Percentiles rank a stretch among this genome's conserved stretches.
phyloP scores from a whole-genome alignment of 2,888 invertebrate genomes.

The Synergus japonicus region DNA sequence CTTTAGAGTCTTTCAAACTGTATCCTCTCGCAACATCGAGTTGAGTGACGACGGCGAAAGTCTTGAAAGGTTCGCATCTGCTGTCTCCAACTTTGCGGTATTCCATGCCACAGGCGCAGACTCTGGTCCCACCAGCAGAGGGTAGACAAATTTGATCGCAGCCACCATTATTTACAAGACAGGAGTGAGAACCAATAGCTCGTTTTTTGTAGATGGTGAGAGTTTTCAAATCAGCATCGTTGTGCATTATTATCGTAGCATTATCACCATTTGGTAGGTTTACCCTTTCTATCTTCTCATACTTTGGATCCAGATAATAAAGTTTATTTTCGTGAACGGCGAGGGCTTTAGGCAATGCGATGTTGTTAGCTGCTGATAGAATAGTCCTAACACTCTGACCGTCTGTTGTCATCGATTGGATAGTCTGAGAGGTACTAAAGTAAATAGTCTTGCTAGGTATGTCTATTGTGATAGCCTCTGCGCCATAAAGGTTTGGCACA shows the following conservation, averaged over 20 bases:
- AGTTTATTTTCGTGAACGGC: slow-evolving; percentile 89
- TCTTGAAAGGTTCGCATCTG: slow-evolving; percentile 88
- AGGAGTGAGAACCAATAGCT: slow-evolving; percentile 89
- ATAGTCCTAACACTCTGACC: slow-evolving; percentile 85
- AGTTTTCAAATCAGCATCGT: slow-evolving; percentile 92
- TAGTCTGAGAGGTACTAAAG: slow-evolving; percentile 86
- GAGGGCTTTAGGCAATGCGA: slow-evolving; percentile 88
- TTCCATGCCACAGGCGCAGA: slow-evolving; percentile 95
- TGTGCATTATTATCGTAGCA: slow-evolving; percentile 86
- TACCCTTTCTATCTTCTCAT: slow-evolving; percentile 92
- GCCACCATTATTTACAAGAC: slow-evolving; percentile 91
- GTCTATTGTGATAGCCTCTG: slow-evolving; percentile 92
- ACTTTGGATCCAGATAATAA: slow-evolving; percentile 92
- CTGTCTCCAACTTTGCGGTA: slow-evolving; percentile 89
- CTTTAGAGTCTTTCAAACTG: slow-evolving; percentile 89
- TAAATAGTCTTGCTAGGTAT: slow-evolving; percentile 90
- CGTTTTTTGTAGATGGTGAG: slow-evolving; percentile 93
- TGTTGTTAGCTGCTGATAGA: slow-evolving; percentile 84
- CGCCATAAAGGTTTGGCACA: slow-evolving; percentile 84
- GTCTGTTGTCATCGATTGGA: slow-evolving; percentile 85
- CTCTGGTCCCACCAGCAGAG: slow-evolving; percentile 84
- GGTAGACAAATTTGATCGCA: slow-evolving; percentile 98
- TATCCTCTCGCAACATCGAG: slow-evolving; percentile 93
- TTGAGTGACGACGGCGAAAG: slow-evolving; percentile 95
- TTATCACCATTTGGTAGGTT: slow-evolving; percentile 90